Conservation (phyloP, 2,797 vertebrate genomes). For the Eulemur rubriventer region DNA sequence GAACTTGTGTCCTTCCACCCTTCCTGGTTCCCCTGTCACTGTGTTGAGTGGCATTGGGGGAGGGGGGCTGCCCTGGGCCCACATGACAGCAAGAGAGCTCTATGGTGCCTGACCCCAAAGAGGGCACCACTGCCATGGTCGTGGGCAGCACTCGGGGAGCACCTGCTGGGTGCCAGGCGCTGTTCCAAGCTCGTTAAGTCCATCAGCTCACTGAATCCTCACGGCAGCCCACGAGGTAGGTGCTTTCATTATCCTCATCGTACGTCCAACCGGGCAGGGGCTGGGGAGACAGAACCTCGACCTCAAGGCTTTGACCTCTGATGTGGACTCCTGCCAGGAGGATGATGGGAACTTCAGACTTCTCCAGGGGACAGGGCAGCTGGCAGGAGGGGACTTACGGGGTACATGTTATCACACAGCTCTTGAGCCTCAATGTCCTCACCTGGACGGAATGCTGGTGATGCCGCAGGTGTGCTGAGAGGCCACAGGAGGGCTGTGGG, state of each 20-base stretch:
- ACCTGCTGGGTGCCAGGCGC: accelerated
- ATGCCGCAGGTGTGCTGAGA: neutral
- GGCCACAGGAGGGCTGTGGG: neutral
- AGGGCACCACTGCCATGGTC: accelerated
- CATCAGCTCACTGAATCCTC: neutral
- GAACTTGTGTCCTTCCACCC: neutral
- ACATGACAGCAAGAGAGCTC: accelerated
- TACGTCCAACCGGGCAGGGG: too few species aligned
- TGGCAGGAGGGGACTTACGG: too few species aligned
- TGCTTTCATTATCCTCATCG: too few species aligned
- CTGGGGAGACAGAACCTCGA: neutral
- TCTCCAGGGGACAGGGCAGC: neutral
- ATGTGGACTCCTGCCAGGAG: neutral
- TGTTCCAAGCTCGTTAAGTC: neutral
- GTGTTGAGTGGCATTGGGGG: too few species aligned
- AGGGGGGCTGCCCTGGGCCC: neutral
- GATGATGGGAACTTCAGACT: neutral
- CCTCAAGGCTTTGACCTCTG: neutral
- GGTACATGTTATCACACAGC: neutral
- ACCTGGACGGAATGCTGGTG: accelerated
- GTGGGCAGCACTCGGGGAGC: neutral
- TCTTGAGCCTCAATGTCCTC: neutral
- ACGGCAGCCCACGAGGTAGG: accelerated
- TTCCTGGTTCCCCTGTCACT: neutral
- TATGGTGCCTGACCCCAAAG: neutral